A percentile compares a stretch with the other conserved stretches of the same genome.
Conservation (phyloP, 2,797 vertebrate species). For the Spinus pinus region DNA sequence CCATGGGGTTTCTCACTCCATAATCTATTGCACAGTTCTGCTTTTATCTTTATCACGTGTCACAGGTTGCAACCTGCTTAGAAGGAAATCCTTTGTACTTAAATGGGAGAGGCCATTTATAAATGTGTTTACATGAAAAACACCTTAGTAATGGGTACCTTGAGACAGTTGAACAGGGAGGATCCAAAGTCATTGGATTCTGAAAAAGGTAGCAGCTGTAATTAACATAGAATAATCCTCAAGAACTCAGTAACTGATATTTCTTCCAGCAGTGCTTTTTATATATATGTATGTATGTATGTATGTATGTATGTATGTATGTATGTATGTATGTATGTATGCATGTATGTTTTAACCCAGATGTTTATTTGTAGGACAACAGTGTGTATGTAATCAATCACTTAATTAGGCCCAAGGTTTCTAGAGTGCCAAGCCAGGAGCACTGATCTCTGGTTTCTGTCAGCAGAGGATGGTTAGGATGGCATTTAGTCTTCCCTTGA, state of each 20-base stretch:
- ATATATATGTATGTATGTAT: neutral
- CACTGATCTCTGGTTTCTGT: neutral
- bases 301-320: too few relatives aligned
- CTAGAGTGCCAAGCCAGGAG: neutral
- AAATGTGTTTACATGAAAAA: neutral
- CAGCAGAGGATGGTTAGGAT: neutral
- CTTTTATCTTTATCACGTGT: neutral
- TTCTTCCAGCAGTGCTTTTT: neutral
- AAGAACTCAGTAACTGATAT: neutral
- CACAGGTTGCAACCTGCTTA: neutral
- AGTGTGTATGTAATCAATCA: neutral
- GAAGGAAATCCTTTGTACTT: neutral
- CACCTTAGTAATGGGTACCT: rapidly evolving
- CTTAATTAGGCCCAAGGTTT: neutral
- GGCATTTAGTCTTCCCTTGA: neutral
- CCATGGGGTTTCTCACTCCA: neutral
- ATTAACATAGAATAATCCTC: neutral
- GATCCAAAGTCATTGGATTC: neutral
- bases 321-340: neutral
- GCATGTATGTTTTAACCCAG: neutral
- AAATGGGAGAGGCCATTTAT: neutral
- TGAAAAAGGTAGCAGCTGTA: neutral
- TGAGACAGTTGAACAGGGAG: neutral
- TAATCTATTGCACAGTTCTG: neutral
- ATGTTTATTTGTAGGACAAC: neutral